Conservation (phyloP, 2,888 invertebrate species). For the Acronicta leporina region DNA sequence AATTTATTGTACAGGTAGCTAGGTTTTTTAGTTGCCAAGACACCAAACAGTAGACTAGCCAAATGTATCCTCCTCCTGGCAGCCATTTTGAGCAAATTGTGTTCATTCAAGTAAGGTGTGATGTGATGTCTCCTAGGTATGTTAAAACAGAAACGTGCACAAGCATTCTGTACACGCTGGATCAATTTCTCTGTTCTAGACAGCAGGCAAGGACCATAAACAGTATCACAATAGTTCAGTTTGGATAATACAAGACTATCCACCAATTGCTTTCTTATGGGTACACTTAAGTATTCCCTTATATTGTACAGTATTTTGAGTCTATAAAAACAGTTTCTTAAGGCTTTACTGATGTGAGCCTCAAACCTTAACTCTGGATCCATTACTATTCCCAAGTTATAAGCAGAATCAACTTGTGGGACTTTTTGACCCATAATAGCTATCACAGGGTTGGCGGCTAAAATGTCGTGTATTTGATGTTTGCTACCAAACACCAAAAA, state of each 20-base stretch:
- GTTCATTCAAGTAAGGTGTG: constrained; percentile 24
- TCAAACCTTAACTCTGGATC: constrained; percentile 1
- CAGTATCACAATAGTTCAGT: not conserved
- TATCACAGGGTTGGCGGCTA: not conserved
- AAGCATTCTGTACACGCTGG: constrained; percentile 34
- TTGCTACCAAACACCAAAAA: constrained; percentile 16
- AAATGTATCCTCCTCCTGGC: not conserved
- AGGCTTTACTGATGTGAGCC: not conserved
- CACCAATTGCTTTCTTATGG: not conserved
- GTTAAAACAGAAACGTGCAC: constrained; percentile 27
- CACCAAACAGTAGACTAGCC: not conserved
- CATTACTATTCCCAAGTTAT: constrained; percentile 17
- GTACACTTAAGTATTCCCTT: too few relatives aligned
- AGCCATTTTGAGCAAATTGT: constrained; percentile 12
- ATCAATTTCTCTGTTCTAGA: not conserved
- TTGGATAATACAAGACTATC: not conserved
- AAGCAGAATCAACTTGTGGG: constrained; percentile 9
- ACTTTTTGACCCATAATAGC: too few relatives aligned
- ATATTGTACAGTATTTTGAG: too few relatives aligned
- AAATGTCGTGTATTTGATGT: constrained; percentile 2
- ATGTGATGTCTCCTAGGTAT: constrained; percentile 23
- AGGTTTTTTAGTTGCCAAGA: not conserved
- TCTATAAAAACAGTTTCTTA: not conserved
- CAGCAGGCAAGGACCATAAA: not conserved
- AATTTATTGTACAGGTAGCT: constrained; percentile 4